phyloP scores from a whole-genome alignment of 2,888 invertebrate genomes.

The Drosophila stalkeri region DNA sequence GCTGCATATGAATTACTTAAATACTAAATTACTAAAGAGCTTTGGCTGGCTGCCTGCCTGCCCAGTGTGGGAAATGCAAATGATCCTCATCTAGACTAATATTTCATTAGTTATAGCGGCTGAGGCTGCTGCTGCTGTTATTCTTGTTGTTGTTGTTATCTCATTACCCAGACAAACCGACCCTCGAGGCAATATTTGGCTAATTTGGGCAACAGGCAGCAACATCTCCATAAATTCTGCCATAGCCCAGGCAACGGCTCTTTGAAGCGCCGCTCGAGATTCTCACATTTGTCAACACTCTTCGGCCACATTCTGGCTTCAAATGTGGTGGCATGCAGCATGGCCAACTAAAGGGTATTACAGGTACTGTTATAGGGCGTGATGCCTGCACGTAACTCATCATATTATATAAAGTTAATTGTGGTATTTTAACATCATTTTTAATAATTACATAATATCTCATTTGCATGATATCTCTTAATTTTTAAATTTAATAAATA shows the following conservation, averaged over 20 bases:
- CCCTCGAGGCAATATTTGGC: conserved; percentile 63
- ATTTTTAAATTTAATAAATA: too few species aligned
- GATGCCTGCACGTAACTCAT: background rate
- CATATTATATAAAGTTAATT: background rate
- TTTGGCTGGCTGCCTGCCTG: conserved; percentile 12
- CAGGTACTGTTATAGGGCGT: conserved; percentile 24
- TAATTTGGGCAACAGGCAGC: conserved; percentile 58
- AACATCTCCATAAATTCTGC: conserved; percentile 56
- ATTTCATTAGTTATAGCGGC: conserved; percentile 50
- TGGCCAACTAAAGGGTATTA: background rate
- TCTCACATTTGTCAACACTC: conserved; percentile 75
- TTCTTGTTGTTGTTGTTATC: conserved; percentile 19
- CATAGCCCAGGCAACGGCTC: conserved; percentile 23
- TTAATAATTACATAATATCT: too few species aligned
- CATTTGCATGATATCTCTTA: too few species aligned
- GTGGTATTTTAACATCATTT: background rate
- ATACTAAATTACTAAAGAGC: conserved; percentile 20
- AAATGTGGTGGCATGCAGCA: conserved; percentile 18
- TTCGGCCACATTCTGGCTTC: conserved; percentile 6
- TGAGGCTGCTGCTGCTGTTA: background rate
- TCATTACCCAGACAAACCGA: conserved; percentile 49
- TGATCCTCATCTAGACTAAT: conserved; percentile 35
- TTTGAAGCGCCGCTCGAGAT: conserved; percentile 71
- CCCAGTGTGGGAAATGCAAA: conserved; percentile 71
- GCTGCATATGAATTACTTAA: conserved; percentile 61